Base-by-base conservation (phyloP, 2,113 vertebrate species). In the Nyctereutes procyonoides region DNA sequence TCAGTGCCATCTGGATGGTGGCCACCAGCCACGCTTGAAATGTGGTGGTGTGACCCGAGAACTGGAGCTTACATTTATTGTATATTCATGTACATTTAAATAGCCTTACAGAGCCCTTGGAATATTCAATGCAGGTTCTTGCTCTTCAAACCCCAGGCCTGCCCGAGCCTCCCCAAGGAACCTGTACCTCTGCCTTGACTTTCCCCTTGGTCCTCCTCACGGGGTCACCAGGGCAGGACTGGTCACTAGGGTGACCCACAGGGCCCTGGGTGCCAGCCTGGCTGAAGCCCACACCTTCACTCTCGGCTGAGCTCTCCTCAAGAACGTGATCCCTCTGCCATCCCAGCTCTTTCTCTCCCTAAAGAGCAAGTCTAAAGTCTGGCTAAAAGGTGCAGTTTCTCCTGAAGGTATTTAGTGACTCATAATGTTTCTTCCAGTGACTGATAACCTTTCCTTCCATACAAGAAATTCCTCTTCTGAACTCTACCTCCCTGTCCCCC, bases 391-490 rank as follows among this genome's bases (percentile, higher is more conserved):
- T 6, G 73, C 14, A 28, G 51, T 62, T 88, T 65, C 90, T 88
- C 60, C n/a, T 35, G 8, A 43, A 85, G 55, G 12, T 73, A 65
- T 69, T 67, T 15, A 85, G 51, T 58, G 51, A 88, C 28, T 85
- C 1, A 9, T 32, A 28, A 3, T 56, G 48, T 80, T 92, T 85
- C 82, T 84, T 69, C 69, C 17, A 55, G 56, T 55, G 85, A n/a
- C 12, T 43, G 13, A 58, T 60, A 65, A 74, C 7, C 71, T 88
- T 69, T 84, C 51, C 88, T 67, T 56, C 48, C 30, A 19, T 62
- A 56, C 15, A 62, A 22, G 35, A 35, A 81, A 62, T 77, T 96
- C 71, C 55, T 79, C 22, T 94, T 89, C 88, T 82, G 58, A 91
- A 69, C 43, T 63, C 87, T 60, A 19, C 14, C 19, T 30, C 28